Percentiles rank a stretch among this genome's conserved stretches.
Evolutionary conservation across 2,888 invertebrate species (phyloP).

Genomic region (Nowickia ferox): DNA sequence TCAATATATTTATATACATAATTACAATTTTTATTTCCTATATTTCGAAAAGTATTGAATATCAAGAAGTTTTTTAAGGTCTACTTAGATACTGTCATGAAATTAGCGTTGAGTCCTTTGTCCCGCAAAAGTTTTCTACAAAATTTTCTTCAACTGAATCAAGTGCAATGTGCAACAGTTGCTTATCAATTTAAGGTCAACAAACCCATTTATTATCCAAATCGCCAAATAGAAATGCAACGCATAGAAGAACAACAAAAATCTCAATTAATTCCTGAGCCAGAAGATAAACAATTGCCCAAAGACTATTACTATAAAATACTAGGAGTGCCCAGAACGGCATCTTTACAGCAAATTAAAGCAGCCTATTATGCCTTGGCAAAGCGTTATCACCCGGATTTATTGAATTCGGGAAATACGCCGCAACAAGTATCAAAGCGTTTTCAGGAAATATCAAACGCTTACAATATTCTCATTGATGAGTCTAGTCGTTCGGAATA

Average conservation of each 20-base stretch:
- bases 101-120: conserved; percentile 74
- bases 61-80: conserved; percentile 71
- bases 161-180: conserved; percentile 66
- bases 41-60: conserved; percentile 54
- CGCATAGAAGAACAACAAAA: conserved; percentile 73
- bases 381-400: conserved; percentile 82
- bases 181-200: conserved; percentile 77
- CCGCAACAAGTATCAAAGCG: conserved; percentile 76
- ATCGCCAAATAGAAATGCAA: conserved; percentile 76
- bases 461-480: conserved; percentile 95
- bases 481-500: conserved; percentile 90
- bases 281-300: conserved; percentile 73
- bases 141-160: conserved; percentile 70
- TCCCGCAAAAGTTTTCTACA: conserved; percentile 66
- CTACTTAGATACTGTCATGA: conserved; percentile 48
- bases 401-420: conserved; percentile 72
- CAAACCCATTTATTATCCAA: conserved; percentile 78
- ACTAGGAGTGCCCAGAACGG: conserved; percentile 77
- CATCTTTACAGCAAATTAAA: conserved; percentile 79
- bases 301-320: conserved; percentile 80
- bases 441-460: conserved; percentile 97
- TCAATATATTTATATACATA: conserved; percentile 21
- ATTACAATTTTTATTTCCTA: conserved; percentile 38
- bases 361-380: conserved; percentile 80
- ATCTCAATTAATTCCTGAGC: conserved; percentile 68